phyloP scores from a whole-genome alignment of 1,140 invertebrate species.

The Drosophila serrata region DNA sequence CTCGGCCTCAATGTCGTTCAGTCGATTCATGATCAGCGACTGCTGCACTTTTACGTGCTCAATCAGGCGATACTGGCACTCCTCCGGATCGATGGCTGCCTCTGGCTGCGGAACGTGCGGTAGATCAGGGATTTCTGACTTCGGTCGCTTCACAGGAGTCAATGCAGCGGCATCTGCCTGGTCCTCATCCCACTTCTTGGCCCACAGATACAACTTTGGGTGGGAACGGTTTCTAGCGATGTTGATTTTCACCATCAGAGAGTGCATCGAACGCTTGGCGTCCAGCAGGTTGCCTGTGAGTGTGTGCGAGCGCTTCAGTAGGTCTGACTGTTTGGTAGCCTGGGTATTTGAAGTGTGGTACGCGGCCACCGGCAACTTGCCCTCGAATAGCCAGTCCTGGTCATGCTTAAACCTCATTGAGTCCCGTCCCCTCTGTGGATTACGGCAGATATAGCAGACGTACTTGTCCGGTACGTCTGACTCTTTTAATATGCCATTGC shows the following conservation, averaged over 20 bases:
- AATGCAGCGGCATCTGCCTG: slow-evolving; percentile 40
- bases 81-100: slow-evolving; percentile 91
- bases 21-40: slow-evolving; percentile 89
- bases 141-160: slow-evolving; percentile 64
- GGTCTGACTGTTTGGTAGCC: slow-evolving; percentile 82
- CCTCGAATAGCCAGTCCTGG: slow-evolving; percentile 95
- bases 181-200: slow-evolving; percentile 91
- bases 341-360: slow-evolving; percentile 85
- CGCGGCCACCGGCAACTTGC: slow-evolving; percentile 89
- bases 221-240: slow-evolving; percentile 92
- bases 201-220: slow-evolving; percentile 94
- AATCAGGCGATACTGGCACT: slow-evolving; percentile 91
- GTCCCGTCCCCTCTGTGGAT: slow-evolving; percentile 90
- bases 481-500: slow-evolving; percentile 93
- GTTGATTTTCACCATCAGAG: slow-evolving; percentile 90
- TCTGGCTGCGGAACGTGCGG: slow-evolving; percentile 90
- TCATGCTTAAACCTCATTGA: slow-evolving; percentile 92
- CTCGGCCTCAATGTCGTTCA: slow-evolving; percentile 92
- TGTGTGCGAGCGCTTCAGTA: slow-evolving; percentile 90
- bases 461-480: slow-evolving; percentile 95
- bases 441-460: slow-evolving; percentile 94
- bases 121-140: slow-evolving; percentile 39
- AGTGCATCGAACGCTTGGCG: slow-evolving; percentile 89
- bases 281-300: slow-evolving; percentile 90
- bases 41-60: slow-evolving; percentile 92